phyloP scores from a whole-genome alignment of 2,888 invertebrate species.

The Acanthococcus lagerstroemiae region DNA sequence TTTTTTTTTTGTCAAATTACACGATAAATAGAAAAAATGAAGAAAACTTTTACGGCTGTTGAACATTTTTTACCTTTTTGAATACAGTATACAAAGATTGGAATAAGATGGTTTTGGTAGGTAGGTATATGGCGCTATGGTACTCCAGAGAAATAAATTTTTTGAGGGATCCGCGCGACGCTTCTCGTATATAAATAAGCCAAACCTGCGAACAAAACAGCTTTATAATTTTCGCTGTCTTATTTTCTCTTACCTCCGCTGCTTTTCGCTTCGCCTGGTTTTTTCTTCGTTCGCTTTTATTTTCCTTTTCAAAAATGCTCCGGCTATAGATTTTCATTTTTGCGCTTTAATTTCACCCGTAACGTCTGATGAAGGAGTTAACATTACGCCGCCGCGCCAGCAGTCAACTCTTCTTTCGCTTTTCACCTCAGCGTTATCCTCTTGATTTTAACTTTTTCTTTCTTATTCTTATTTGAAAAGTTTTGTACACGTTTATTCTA shows the following conservation, averaged over 20 bases:
- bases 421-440: not conserved
- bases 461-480: not conserved
- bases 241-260: constrained; percentile 17
- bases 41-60: constrained; percentile 24
- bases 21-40: constrained; percentile 25
- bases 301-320: constrained; percentile 15
- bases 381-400: not conserved
- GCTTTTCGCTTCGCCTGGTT: constrained; percentile 10
- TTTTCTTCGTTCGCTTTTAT: constrained; percentile 9
- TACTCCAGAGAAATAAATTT: constrained; percentile 26
- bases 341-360: constrained; percentile 24
- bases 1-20: constrained; percentile 17
- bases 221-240: constrained; percentile 26
- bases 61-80: constrained; percentile 24
- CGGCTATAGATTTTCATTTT: constrained; percentile 24
- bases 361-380: constrained; percentile 12
- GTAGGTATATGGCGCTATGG: constrained; percentile 9
- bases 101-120: constrained; percentile 21
- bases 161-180: constrained; percentile 23
- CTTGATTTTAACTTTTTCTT: not conserved
- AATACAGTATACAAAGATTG: constrained; percentile 15
- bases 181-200: constrained; percentile 25
- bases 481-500: not conserved
- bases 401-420: not conserved
- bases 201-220: constrained; percentile 25